Percentiles rank a stretch among this genome's conserved stretches.
These are phyloP conservation scores for Neodon shergylaensis DNA, from an alignment of 2,113 vertebrate species.

Conservation along the genomic window DNA sequence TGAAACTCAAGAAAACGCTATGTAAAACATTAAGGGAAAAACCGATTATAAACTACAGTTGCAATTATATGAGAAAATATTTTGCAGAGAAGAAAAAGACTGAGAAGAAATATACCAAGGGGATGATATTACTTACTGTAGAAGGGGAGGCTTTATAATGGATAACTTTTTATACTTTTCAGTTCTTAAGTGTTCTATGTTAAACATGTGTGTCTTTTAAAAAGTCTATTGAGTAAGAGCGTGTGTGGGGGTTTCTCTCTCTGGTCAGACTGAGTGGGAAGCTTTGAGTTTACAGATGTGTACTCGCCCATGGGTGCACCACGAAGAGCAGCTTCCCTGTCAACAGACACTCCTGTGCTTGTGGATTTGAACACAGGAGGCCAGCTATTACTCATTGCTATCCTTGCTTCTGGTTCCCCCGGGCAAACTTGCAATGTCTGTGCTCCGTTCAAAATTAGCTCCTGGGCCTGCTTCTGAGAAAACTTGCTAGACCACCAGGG, in stretches of 20 bases:
- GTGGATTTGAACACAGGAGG: not conserved
- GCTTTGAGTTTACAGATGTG: not conserved
- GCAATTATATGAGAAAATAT: slow-evolving; percentile 32
- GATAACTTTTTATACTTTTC: not conserved
- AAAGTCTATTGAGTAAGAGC: not conserved
- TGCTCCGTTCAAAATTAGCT: not conserved
- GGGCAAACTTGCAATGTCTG: not conserved
- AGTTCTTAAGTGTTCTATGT: not conserved
- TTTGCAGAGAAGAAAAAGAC: not conserved
- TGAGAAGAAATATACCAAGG: not conserved
- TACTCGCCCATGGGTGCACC: fast-evolving
- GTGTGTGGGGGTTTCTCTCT: not conserved
- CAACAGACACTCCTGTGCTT: not conserved
- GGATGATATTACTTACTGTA: not conserved
- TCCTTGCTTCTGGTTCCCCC: not conserved
- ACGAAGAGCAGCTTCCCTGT: not conserved
- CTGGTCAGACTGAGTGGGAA: not conserved
- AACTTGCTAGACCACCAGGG: not conserved
- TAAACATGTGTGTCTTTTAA: not conserved
- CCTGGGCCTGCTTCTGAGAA: not conserved
- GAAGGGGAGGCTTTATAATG: not conserved
- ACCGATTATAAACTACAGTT: slow-evolving; percentile 20
- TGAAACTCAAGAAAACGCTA: not conserved
- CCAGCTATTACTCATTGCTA: not conserved
- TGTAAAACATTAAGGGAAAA: slow-evolving; percentile 33